Conservation (phyloP, 2,797 vertebrate species). For the Thripadectes ignobilis region DNA sequence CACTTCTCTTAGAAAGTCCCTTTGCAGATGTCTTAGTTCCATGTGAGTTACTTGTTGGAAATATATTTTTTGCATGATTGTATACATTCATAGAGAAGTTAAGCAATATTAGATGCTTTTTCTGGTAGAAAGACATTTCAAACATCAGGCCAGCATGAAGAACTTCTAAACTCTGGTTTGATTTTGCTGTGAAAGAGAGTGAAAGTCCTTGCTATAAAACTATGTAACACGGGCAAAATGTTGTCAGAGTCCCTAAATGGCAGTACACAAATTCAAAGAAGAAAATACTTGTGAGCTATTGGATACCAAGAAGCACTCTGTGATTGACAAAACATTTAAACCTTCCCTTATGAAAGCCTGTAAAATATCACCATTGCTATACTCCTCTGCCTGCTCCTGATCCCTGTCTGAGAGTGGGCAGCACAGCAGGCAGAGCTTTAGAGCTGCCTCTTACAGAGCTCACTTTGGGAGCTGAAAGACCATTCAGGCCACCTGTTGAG, state of each 20-base stretch:
- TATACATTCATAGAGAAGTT: neutral
- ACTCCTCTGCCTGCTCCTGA: neutral
- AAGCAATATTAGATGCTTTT: neutral
- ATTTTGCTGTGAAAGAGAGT: neutral
- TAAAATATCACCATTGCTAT: accelerated
- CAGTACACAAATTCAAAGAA: neutral
- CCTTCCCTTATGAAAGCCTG: neutral
- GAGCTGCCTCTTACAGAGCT: neutral
- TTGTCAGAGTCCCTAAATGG: neutral
- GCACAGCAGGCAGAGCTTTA: neutral
- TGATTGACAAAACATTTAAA: neutral
- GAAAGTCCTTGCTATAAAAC: neutral
- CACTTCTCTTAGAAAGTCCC: neutral
- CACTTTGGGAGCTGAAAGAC: neutral
- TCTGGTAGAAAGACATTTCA: neutral
- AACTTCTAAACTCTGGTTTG: neutral
- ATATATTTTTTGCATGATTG: neutral
- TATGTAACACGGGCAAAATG: neutral
- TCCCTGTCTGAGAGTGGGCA: neutral
- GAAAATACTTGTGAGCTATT: neutral
- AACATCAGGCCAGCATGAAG: neutral
- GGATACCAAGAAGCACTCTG: too few species aligned
- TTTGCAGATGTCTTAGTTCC: neutral
- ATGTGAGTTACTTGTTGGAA: neutral
- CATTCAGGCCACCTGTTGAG: neutral